Evolutionary conservation across 2,113 vertebrate species (phyloP).

Genomic region (Coptodon rendalli): DNA sequence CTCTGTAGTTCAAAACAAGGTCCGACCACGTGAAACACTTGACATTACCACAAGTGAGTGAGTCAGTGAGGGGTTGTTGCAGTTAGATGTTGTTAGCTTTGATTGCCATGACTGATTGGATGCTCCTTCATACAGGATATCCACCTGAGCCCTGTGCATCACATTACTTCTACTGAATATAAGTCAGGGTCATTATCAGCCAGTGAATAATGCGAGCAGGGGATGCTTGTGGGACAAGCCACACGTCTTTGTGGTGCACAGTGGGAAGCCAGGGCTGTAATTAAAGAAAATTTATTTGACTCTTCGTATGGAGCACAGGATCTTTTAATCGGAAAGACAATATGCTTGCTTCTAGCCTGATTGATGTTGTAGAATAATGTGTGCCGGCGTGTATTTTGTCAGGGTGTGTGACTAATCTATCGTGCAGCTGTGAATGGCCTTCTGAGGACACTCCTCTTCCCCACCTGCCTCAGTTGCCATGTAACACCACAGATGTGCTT

Average conservation of each 20-base stretch:
- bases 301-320: conserved; percentile 15
- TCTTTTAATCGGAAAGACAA: conserved; percentile 47
- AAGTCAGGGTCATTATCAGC: conserved; percentile 24
- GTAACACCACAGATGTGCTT: conserved; percentile 38
- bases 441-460: conserved; percentile 19
- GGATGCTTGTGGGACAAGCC: neutral
- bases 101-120: conserved; percentile 8
- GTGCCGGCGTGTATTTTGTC: conserved; percentile 25
- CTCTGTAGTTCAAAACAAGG: neutral
- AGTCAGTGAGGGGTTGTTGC: neutral
- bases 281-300: conserved; percentile 53
- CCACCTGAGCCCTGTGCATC: conserved; percentile 18
- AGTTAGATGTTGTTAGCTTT: neutral
- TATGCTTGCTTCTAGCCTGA: conserved; percentile 24
- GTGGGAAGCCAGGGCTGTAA: conserved; percentile 15
- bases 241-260: conserved; percentile 20
- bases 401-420: conserved; percentile 37
- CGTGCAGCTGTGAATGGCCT: conserved; percentile 36
- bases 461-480: conserved; percentile 45
- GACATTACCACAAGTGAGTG: conserved; percentile 1
- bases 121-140: neutral
- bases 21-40: neutral
- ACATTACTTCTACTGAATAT: neutral
- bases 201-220: neutral
- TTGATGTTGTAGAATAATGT: conserved; percentile 30